Percentiles rank a stretch among this genome's conserved stretches.
Evolutionary conservation across 2,797 vertebrate genomes (phyloP).

Genomic region (Anabas testudineus): DNA sequence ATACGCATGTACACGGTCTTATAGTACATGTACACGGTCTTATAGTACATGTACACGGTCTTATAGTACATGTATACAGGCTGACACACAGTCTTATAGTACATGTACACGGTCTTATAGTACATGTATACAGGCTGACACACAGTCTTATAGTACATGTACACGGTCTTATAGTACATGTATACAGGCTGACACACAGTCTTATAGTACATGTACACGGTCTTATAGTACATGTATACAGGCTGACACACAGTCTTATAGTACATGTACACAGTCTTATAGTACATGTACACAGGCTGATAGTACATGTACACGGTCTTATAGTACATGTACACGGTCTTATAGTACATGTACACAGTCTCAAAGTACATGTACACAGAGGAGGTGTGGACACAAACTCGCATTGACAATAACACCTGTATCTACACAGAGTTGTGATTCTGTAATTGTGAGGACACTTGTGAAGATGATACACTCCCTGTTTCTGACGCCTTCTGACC

Average conservation of each 20-base stretch:
- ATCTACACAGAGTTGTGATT: neutral
- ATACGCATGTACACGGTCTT: neutral
- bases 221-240: neutral
- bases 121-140: too few relatives aligned
- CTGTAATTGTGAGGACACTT: neutral
- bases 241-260: too few relatives aligned
- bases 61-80: too few relatives aligned
- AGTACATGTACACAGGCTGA: too few relatives aligned
- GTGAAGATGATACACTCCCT: neutral
- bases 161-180: neutral
- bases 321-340: too few relatives aligned
- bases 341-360: neutral
- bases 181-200: too few relatives aligned
- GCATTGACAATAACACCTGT: neutral
- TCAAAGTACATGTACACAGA: neutral
- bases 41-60: neutral
- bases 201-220: too few relatives aligned
- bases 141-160: too few relatives aligned
- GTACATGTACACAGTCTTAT: neutral
- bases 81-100: too few relatives aligned
- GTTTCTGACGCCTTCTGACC: neutral
- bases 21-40: neutral
- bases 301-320: neutral
- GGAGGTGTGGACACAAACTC: neutral
- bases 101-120: neutral